Conservation (phyloP, 2,888 invertebrate genomes). For the Enchytraeus crypticus region DNA sequence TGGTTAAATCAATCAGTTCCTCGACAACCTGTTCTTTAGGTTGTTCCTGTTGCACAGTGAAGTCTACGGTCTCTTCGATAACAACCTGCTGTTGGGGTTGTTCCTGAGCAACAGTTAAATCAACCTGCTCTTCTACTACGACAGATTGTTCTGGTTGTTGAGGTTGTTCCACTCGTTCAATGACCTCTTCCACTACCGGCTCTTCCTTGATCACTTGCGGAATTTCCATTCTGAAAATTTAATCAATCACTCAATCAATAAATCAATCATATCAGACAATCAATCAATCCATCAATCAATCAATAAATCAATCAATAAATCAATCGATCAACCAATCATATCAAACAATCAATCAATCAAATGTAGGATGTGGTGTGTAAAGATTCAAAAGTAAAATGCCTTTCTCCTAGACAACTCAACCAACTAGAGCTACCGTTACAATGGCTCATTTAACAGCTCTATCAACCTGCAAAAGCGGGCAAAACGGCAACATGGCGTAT, state of each 20-base stretch:
- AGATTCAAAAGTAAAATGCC: too few relatives aligned
- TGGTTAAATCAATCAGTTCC: background rate
- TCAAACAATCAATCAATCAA: too few relatives aligned
- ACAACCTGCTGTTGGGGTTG: background rate
- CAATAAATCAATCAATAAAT: too few relatives aligned
- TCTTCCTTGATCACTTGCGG: background rate
- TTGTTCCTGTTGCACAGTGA: background rate
- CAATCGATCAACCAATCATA: too few relatives aligned
- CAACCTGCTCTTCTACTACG: constrained; percentile 4
- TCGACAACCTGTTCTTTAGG: background rate
- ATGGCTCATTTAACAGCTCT: too few relatives aligned
- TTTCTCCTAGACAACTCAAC: too few relatives aligned
- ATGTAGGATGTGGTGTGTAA: too few relatives aligned
- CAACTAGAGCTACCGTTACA: too few relatives aligned
- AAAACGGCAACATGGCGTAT: too few relatives aligned
- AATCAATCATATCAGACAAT: too few relatives aligned
- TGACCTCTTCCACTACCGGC: constrained; percentile 12
- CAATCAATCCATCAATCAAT: too few relatives aligned
- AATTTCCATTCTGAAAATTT: constrained; percentile 1
- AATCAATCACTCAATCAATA: background rate
- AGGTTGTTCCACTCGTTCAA: constrained; percentile 7
- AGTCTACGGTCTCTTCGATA: constrained; percentile 6
- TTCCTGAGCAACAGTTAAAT: background rate
- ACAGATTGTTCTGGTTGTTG: constrained; percentile 8
- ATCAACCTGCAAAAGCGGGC: too few relatives aligned